Base-by-base conservation (phyloP, 1,140 invertebrate genomes). In the Caenorhabditis briggsae region DNA sequence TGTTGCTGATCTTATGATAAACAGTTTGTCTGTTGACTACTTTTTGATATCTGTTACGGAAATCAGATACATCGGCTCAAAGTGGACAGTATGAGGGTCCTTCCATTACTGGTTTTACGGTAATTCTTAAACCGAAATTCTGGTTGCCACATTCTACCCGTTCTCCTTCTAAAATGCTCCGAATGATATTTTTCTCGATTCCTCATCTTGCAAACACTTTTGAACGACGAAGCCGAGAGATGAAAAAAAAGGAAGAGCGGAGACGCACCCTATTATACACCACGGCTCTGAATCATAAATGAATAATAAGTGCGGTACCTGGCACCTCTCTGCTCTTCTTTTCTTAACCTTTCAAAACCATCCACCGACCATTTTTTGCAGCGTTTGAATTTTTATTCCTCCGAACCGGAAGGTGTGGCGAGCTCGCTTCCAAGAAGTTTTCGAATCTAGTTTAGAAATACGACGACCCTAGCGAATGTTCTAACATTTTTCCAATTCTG, bases 241-340 rank as follows among this genome's bases (percentile, higher is more conserved):
- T n/a, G n/a, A n/a, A n/a, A 78, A 23, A 78, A 78, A 78, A 78
- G 23, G n/a, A 78, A 23, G n/a, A 78, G 65, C 20, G 65, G 20
- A 78, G 70, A 78, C 70, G 70, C 70, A 78, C 70, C 70, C 46
- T 78, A 78, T 78, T 50, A 78, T 78, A 78, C 70, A 78, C 46
- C 70, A 12, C 18, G n/a, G 18, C 70, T 78, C 33, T 78, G 70
- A 78, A 78, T 78, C 70, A 78, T 78, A 78, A 78, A 78, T 78
- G 70, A 78, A 78, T 78, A 78, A 78, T 78, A 78, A 78, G 70
- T 78, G 70, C 70, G 70, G 70, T 78, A 78, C 65, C 65, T 43
- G 65, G 65, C 18, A 70, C 70, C 70, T n/a, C 23, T 5, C 20
- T 50, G 8, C 41, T 23, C 23, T 78, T 33, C 14, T 53, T 50